Percentiles rank a stretch among this genome's conserved stretches.
phyloP scores from a whole-genome alignment of 2,888 invertebrate genomes.

The Chromoteleia sp. region DNA sequence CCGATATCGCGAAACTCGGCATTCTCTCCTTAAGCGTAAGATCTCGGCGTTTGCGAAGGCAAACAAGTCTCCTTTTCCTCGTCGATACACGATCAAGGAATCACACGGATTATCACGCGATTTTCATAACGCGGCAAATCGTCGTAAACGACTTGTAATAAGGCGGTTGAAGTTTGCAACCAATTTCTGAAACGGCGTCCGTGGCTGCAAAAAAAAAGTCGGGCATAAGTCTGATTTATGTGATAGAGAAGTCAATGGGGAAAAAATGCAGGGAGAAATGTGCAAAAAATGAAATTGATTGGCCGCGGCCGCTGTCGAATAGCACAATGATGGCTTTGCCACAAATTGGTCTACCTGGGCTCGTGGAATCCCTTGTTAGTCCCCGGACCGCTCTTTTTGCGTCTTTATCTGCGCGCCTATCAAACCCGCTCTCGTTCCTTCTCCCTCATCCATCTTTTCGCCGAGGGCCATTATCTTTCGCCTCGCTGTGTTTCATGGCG shows the following conservation, averaged over 20 bases:
- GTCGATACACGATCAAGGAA: conserved; percentile 29
- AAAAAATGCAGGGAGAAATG: conserved; percentile 54
- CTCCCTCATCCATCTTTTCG: conserved; percentile 55
- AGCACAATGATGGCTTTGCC: conserved; percentile 67
- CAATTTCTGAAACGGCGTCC: conserved; percentile 46
- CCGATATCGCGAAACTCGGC: neutral
- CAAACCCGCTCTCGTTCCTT: conserved; percentile 32
- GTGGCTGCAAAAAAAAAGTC: conserved; percentile 3
- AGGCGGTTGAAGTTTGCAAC: conserved; percentile 53
- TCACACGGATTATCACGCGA: conserved; percentile 54
- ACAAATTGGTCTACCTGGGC: conserved; percentile 67
- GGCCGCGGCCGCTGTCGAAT: conserved; percentile 58
- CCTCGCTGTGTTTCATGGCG: conserved; percentile 48
- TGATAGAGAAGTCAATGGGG: conserved; percentile 60
- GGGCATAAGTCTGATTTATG: conserved; percentile 63
- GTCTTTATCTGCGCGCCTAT: conserved; percentile 49
- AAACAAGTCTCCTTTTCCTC: conserved; percentile 24
- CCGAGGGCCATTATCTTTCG: conserved; percentile 64
- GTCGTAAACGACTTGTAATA: conserved; percentile 52
- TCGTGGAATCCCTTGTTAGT: conserved; percentile 66
- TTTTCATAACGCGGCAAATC: conserved; percentile 44
- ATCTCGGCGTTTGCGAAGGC: conserved; percentile 14
- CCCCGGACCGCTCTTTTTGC: conserved; percentile 58
- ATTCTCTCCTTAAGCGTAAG: conserved; percentile 9
- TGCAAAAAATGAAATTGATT: conserved; percentile 62